A percentile compares a stretch with the other conserved stretches of the same genome.
These are phyloP conservation scores for Aleiodes alternator DNA, from an alignment of 2,888 invertebrate species.

Conservation along the genomic window DNA sequence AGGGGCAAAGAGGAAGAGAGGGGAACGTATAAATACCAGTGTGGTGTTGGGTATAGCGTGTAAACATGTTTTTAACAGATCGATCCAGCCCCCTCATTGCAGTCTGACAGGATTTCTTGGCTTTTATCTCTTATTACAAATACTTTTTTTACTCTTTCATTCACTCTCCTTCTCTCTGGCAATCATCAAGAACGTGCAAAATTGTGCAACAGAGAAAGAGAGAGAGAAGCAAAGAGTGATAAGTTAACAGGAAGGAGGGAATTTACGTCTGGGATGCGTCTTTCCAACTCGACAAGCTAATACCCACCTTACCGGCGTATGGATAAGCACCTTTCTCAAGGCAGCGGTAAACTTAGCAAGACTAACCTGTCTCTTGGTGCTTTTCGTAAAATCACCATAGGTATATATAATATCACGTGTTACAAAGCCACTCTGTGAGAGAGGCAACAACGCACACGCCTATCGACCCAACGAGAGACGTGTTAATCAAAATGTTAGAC, in stretches of 20 bases:
- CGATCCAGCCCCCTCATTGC: conserved; percentile 58
- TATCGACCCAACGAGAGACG: conserved; percentile 63
- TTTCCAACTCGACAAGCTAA: conserved; percentile 72
- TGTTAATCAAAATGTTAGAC: conserved; percentile 76
- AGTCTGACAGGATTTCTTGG: conserved; percentile 8
- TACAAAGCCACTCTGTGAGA: conserved; percentile 28
- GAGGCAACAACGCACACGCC: conserved; percentile 34
- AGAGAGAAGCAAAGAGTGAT: conserved; percentile 64
- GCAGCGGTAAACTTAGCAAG: conserved; percentile 19
- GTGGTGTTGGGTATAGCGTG: conserved; percentile 62
- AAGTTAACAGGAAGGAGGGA: conserved; percentile 48
- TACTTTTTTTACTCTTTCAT: neutral
- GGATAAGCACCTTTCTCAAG: conserved; percentile 62
- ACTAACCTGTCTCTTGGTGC: conserved; percentile 15
- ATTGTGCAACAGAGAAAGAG: conserved; percentile 3
- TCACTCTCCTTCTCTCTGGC: neutral
- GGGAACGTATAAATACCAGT: conserved; percentile 56
- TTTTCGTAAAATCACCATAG: conserved; percentile 33
- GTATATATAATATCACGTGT: conserved; percentile 26
- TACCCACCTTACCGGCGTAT: conserved; percentile 63
- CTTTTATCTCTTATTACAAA: conserved; percentile 20
- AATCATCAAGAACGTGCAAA: neutral
- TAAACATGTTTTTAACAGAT: conserved; percentile 72
- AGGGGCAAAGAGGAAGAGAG: conserved; percentile 15
- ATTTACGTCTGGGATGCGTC: conserved; percentile 41